phyloP scores from a whole-genome alignment of 2,113 vertebrate species.

The Muntiacus muntjak region DNA sequence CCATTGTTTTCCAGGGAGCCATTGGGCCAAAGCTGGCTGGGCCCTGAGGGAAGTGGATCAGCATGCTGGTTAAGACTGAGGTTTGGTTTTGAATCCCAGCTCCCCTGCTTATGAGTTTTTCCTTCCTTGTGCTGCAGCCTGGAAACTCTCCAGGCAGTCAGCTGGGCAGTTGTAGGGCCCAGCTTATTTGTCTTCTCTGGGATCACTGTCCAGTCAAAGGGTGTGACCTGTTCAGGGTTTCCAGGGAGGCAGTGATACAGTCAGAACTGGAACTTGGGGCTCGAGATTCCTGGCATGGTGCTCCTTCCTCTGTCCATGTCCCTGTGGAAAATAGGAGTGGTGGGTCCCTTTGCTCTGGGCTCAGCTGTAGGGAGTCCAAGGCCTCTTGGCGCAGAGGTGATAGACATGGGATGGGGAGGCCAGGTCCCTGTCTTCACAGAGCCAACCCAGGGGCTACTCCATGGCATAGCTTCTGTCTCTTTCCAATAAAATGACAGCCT shows the following conservation, averaged over 20 bases:
- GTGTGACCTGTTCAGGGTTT: background rate
- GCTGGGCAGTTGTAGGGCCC: too few species aligned
- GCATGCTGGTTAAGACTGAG: background rate
- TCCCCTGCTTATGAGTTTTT: background rate
- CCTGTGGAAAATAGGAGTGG: fast-evolving
- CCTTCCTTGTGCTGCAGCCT: background rate
- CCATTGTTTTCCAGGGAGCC: background rate
- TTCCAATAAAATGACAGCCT: background rate
- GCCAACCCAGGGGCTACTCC: background rate
- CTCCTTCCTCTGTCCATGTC: background rate
- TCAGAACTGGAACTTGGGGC: background rate
- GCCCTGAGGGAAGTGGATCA: background rate
- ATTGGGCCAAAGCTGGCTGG: background rate
- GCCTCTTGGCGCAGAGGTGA: background rate
- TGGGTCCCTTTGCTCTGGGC: background rate
- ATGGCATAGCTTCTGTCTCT: background rate
- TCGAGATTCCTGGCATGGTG: background rate
- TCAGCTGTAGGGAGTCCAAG: background rate
- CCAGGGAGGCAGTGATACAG: background rate
- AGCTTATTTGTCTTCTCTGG: background rate
- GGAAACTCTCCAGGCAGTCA: background rate
- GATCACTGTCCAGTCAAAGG: background rate
- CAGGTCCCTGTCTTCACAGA: background rate
- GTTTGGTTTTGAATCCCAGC: background rate
- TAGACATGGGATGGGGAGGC: background rate